These are phyloP conservation scores for Theonella swinhoei DNA, from an alignment of 37 sponge, comb jelly and placozoan genomes.

Conservation along the genomic window DNA sequence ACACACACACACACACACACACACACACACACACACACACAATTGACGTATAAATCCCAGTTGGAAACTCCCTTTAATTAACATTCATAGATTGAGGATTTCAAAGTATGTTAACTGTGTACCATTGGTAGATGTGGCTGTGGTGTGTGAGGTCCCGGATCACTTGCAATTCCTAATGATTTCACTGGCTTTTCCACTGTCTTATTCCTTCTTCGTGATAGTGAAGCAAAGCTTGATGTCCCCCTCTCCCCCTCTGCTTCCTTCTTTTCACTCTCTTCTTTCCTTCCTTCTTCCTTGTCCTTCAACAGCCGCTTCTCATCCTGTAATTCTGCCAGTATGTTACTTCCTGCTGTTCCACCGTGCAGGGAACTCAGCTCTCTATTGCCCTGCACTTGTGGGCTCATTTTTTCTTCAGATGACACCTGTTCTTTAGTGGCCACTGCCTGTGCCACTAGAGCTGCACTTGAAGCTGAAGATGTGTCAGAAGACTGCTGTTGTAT, in stretches of 20 bases:
- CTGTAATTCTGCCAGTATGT: background rate
- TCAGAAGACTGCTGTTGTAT: background rate
- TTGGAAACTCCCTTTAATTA: no score
- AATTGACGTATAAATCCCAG: no score
- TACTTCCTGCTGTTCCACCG: background rate
- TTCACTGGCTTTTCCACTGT: constrained; percentile 43
- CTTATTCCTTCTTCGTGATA: constrained; percentile 8
- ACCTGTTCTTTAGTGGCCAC: background rate
- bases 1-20: no score
- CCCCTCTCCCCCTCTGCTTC: background rate
- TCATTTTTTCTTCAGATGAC: no score
- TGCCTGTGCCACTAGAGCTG: background rate
- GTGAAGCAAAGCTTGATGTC: background rate
- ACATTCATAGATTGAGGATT: no score
- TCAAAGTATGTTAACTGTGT: no score
- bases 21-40: background rate
- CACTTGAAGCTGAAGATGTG: background rate
- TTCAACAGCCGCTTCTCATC: background rate
- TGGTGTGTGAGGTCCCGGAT: background rate
- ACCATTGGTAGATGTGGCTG: background rate
- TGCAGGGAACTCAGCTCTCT: no score
- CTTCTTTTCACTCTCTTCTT: background rate
- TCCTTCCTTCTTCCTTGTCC: no score
- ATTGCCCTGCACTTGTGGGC: no score
- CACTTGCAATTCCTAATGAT: constrained; percentile 19